Conservation (phyloP, 2,888 invertebrate species). For the Drosophila flavopinicola region DNA sequence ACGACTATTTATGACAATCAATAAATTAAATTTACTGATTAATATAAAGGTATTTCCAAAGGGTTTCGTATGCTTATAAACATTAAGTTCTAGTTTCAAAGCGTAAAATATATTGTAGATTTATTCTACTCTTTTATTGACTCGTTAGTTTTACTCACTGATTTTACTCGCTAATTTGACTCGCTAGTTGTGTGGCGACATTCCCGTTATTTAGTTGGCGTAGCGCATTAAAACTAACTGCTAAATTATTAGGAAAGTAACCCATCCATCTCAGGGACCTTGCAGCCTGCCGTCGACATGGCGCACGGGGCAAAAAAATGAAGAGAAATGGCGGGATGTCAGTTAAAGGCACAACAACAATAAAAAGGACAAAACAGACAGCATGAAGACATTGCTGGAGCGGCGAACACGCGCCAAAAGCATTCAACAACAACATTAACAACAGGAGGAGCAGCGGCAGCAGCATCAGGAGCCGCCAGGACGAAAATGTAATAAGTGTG, state of each 20-base stretch:
- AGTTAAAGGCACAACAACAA: constrained; percentile 75
- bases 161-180: background rate
- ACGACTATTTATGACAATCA: too few species aligned
- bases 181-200: constrained; percentile 3
- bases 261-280: constrained; percentile 69
- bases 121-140: too few species aligned
- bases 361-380: constrained; percentile 71
- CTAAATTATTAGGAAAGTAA: constrained; percentile 74
- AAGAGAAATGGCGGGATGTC: constrained; percentile 77
- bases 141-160: background rate
- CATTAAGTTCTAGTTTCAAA: too few species aligned
- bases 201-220: constrained; percentile 23
- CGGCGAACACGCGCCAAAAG: constrained; percentile 70
- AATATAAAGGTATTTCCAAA: too few species aligned
- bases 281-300: constrained; percentile 25
- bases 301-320: constrained; percentile 50
- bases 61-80: too few species aligned
- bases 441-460: constrained; percentile 16
- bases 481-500: constrained; percentile 77
- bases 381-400: constrained; percentile 65
- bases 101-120: too few species aligned
- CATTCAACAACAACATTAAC: constrained; percentile 66
- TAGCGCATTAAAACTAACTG: constrained; percentile 75
- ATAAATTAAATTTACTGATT: too few species aligned
- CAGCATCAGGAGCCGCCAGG: constrained; percentile 30